phyloP scores from a whole-genome alignment of 2,113 vertebrate species.

The Paralichthys olivaceus region DNA sequence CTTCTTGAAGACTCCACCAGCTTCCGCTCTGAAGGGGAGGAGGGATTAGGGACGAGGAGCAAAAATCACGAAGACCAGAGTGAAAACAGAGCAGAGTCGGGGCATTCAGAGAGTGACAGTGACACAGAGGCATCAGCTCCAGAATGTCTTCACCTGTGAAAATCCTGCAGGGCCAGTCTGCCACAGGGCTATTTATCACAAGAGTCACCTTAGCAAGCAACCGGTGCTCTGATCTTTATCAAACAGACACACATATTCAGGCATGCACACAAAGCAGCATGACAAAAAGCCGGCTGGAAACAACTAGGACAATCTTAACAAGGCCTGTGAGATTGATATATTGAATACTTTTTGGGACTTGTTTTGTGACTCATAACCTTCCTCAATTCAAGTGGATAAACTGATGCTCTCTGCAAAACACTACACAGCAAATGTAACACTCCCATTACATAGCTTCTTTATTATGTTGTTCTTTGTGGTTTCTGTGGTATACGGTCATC shows the following conservation, averaged over 20 bases:
- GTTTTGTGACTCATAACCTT: background rate
- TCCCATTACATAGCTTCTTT: no score
- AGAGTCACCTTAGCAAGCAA: background rate
- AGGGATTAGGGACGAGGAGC: background rate
- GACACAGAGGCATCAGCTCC: background rate
- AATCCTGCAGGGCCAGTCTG: background rate
- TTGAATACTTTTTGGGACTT: background rate
- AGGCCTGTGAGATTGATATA: background rate
- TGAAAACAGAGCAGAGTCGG: background rate
- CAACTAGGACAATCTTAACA: background rate
- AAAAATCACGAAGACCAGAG: background rate
- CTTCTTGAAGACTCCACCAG: constrained; percentile 94
- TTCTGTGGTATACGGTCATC: no score
- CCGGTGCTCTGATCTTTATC: constrained; percentile 1
- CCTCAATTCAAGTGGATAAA: background rate
- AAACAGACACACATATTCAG: background rate
- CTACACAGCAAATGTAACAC: no score
- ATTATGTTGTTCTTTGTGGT: no score
- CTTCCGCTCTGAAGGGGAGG: constrained; percentile 88
- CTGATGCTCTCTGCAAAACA: background rate
- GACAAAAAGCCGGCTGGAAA: background rate
- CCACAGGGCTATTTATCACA: constrained; percentile 13
- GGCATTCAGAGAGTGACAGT: background rate
- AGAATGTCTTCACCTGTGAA: background rate
- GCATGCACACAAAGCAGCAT: background rate